Conservation (phyloP, 2,797 vertebrate species). For the Nothura maculosa region DNA sequence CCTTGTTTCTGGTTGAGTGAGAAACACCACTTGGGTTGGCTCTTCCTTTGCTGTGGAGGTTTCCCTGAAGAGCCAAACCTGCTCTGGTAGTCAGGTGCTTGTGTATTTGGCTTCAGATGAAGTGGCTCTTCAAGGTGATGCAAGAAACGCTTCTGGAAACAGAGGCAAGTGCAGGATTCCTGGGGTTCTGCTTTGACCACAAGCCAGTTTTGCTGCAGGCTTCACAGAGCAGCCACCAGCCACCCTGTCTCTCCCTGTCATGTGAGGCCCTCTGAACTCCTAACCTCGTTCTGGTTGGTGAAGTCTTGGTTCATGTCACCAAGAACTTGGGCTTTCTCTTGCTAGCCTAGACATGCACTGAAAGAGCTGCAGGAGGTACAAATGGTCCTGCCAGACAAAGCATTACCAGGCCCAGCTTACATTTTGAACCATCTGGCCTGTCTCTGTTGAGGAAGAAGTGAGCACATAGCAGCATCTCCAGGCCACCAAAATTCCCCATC, state of each 20-base stretch:
- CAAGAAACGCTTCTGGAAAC: background rate
- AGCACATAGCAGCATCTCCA: background rate
- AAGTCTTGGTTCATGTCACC: fast-evolving
- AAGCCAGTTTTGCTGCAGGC: background rate
- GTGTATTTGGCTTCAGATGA: background rate
- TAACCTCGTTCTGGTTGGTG: background rate
- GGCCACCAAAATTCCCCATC: constrained; percentile 28
- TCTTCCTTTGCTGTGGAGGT: background rate
- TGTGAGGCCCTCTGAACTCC: background rate
- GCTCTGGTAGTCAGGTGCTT: background rate
- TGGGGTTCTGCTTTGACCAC: background rate
- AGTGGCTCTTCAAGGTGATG: background rate
- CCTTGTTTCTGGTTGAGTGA: background rate
- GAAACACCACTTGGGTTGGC: background rate
- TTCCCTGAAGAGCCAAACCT: background rate
- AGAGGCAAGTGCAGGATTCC: background rate
- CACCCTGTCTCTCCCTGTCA: background rate
- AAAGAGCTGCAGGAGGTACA: background rate
- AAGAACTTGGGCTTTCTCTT: background rate
- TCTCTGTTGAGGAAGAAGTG: background rate
- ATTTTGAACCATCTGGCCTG: background rate
- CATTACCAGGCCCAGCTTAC: fast-evolving
- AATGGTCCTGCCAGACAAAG: background rate
- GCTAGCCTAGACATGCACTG: fast-evolving
- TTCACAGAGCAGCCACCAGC: background rate